phyloP scores from a whole-genome alignment of 2,797 vertebrate species.

The Ispidina picta region DNA sequence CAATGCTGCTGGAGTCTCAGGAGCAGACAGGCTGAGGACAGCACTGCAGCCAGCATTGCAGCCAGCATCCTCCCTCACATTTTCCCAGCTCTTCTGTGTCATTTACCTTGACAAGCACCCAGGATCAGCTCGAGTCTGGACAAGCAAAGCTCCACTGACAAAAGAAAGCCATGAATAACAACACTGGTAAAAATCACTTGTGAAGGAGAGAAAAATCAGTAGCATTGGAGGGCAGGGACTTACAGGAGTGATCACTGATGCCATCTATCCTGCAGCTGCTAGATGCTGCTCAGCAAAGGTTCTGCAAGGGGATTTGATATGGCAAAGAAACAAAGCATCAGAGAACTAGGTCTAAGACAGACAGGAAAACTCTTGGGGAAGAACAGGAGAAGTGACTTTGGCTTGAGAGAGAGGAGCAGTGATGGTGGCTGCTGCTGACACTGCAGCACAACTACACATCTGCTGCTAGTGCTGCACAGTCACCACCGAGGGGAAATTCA shows the following conservation, averaged over 20 bases:
- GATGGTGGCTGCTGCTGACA: background rate
- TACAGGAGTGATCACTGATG: slow-evolving; percentile 3
- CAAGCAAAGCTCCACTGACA: background rate
- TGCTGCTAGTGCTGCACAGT: background rate
- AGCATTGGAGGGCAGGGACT: background rate
- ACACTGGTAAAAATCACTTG: background rate
- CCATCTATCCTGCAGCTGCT: slow-evolving; percentile 4
- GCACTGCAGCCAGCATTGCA: background rate
- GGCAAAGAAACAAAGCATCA: background rate
- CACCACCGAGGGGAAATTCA: too few relatives aligned
- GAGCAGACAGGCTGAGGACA: background rate
- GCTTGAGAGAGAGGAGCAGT: background rate
- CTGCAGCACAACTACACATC: background rate
- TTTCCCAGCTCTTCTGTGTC: background rate
- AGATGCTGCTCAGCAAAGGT: background rate
- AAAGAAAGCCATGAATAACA: background rate
- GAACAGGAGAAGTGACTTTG: background rate
- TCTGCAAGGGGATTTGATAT: background rate
- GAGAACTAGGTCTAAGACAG: background rate
- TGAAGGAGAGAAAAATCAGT: background rate
- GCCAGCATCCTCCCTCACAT: background rate
- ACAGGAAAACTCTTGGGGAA: background rate
- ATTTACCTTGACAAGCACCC: background rate
- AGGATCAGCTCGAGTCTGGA: background rate
- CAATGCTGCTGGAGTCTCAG: background rate